A percentile compares a stretch with the other conserved stretches of the same genome.
Evolutionary conservation across 2,113 vertebrate species (phyloP).

Genomic region (Trichomycterus rosablanca): DNA sequence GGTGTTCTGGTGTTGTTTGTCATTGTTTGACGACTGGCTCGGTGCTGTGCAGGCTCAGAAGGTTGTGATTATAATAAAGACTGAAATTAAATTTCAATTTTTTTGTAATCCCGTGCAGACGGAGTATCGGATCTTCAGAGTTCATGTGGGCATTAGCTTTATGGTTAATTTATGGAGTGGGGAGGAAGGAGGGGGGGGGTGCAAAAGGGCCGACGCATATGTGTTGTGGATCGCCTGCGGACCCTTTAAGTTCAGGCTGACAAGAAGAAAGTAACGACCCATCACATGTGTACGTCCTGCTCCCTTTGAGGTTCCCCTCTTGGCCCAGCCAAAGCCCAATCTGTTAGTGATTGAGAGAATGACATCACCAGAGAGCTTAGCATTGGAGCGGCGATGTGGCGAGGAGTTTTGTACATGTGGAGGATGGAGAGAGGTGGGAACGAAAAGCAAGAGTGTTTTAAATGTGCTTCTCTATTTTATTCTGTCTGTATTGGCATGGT

Average conservation of each 20-base stretch:
- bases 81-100: neutral
- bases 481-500: no score
- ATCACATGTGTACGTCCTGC: constrained; percentile 36
- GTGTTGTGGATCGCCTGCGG: constrained; percentile 24
- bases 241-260: constrained; percentile 39
- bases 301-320: constrained; percentile 38
- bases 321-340: constrained; percentile 37
- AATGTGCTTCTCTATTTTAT: neutral
- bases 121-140: neutral
- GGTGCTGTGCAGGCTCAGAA: neutral
- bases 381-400: constrained; percentile 26
- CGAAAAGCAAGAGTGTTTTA: neutral
- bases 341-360: constrained; percentile 51
- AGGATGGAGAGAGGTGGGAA: constrained; percentile 2
- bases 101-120: neutral
- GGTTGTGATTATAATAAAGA: neutral
- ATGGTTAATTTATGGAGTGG: neutral
- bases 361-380: constrained; percentile 43
- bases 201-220: constrained; percentile 10
- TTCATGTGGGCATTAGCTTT: neutral
- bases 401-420: constrained; percentile 9
- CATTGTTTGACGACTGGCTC: neutral
- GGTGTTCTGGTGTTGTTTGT: neutral
- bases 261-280: constrained; percentile 40
- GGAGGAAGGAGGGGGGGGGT: no score